Conservation (phyloP, 2,797 vertebrate genomes). For the Pipistrellus nathusii region DNA sequence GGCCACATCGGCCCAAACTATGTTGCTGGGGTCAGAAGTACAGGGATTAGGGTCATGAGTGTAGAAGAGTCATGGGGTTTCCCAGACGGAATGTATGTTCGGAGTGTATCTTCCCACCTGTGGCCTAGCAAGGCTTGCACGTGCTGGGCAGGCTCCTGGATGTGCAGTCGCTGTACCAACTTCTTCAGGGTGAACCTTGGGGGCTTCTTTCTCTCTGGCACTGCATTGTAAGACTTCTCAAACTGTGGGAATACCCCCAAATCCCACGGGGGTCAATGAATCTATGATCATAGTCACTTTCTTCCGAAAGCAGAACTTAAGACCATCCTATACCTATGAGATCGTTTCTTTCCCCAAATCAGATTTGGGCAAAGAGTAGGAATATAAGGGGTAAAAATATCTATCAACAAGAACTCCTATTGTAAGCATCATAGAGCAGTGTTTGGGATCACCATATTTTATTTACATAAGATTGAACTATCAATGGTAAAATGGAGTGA, state of each 20-base stretch:
- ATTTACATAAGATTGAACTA: background rate
- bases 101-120: constrained; percentile 85
- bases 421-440: background rate
- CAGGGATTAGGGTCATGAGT: background rate
- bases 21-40: background rate
- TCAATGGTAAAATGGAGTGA: background rate
- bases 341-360: background rate
- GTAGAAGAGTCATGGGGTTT: background rate
- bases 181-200: constrained; percentile 92
- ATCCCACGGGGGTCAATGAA: background rate
- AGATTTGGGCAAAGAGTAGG: background rate
- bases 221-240: background rate
- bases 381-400: background rate
- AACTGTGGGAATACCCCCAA: constrained; percentile 73
- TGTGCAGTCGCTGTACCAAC: constrained; percentile 91
- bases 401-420: background rate
- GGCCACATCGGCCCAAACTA: background rate
- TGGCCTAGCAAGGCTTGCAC: constrained; percentile 93
- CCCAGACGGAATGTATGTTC: background rate
- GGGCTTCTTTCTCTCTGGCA: constrained; percentile 15
- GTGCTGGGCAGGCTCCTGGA: constrained; percentile 91
- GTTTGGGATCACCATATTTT: background rate
- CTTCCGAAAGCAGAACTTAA: constrained; percentile 44
- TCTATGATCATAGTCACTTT: background rate
- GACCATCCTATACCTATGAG: background rate